These are phyloP conservation scores for Smittia aterrima DNA, from an alignment of 2,888 invertebrate species.

Conservation along the genomic window DNA sequence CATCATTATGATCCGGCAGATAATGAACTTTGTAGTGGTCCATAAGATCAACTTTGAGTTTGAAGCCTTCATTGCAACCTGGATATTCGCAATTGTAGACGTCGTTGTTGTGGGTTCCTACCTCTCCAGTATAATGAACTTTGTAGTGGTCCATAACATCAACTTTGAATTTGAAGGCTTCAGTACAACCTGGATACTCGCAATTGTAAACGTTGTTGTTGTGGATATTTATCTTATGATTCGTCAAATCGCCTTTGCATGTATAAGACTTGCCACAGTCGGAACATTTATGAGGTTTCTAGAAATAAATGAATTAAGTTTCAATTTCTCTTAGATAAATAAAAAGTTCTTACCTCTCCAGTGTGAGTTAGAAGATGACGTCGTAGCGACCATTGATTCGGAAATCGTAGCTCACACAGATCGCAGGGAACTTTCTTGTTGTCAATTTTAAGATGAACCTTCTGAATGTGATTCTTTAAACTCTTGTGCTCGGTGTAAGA, in stretches of 20 bases:
- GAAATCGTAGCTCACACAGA: not conserved
- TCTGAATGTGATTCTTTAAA: not conserved
- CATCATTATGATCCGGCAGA: not conserved
- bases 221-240: not conserved
- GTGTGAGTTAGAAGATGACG: conserved; percentile 9
- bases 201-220: not conserved
- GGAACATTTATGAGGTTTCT: not conserved
- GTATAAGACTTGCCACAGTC: not conserved
- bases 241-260: not conserved
- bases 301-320: not conserved
- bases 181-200: not conserved
- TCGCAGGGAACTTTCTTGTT: not conserved
- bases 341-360: not conserved
- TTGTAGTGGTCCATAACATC: not conserved
- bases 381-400: not conserved
- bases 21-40: conserved; percentile 17
- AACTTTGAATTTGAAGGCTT: not conserved
- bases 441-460: not conserved
- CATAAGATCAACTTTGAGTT: not conserved
- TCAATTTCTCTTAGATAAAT: not conserved
- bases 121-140: not conserved
- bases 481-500: not conserved
- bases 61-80: not conserved
- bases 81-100: not conserved
- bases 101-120: not conserved